phyloP scores from a whole-genome alignment of 37 sponge, comb jelly and placozoan genomes.

The Lycopodina hypogea region DNA sequence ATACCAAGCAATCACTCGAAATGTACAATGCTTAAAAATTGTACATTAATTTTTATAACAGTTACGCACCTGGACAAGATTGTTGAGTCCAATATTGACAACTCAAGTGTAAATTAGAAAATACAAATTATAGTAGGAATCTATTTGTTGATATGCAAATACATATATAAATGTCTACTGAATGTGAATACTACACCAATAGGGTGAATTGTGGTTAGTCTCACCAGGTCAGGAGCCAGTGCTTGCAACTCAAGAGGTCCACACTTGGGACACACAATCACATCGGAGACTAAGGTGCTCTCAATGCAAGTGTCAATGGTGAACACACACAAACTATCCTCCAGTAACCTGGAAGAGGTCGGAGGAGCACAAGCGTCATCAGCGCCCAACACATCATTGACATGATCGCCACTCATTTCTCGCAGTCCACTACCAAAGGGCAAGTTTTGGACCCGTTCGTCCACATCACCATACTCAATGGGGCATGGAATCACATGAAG shows the following conservation, averaged over 20 bases:
- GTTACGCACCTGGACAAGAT: no score
- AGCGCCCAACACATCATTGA: no score
- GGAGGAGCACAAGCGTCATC: background rate
- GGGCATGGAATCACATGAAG: conserved; percentile 57
- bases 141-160: no score
- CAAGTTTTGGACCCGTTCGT: conserved; percentile 9
- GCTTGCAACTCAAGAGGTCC: conserved; percentile 28
- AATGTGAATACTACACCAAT: no score
- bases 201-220: no score
- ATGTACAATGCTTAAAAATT: no score
- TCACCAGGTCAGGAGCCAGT: conserved; percentile 61
- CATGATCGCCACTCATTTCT: background rate
- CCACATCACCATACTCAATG: conserved; percentile 47
- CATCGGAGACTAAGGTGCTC: conserved; percentile 12
- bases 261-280: conserved; percentile 43
- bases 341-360: background rate
- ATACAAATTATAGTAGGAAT: no score
- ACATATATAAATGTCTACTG: no score
- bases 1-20: no score
- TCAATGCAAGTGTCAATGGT: conserved; percentile 35
- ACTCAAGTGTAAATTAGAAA: no score
- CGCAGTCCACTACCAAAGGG: background rate
- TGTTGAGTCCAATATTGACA: no score
- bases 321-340: conserved; percentile 23
- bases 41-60: no score